Conservation (phyloP, 2,113 vertebrate genomes). For the Dicrurus megarhynchus region DNA sequence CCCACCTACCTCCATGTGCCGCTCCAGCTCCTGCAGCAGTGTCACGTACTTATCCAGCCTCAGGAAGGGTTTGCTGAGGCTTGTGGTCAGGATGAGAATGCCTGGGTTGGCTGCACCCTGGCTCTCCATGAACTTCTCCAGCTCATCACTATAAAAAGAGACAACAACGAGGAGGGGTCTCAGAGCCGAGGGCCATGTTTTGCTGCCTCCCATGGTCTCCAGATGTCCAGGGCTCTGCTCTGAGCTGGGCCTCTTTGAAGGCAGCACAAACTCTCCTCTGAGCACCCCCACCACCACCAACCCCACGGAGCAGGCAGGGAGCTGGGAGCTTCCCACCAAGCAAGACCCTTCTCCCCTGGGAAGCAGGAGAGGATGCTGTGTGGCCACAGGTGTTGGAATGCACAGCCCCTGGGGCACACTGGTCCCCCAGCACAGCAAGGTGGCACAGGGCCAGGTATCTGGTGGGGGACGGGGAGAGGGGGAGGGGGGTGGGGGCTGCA, state of each 20-base stretch:
- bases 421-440: neutral
- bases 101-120: constrained; percentile 88
- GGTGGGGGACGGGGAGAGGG: neutral
- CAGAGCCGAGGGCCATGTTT: neutral
- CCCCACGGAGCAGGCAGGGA: neutral
- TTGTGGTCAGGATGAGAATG: constrained; percentile 90
- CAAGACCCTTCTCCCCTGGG: neutral
- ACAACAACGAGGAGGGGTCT: neutral
- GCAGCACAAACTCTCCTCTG: neutral
- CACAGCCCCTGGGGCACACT: neutral
- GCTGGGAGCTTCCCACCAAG: neutral
- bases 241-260: neutral
- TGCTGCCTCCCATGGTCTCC: neutral
- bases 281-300: neutral
- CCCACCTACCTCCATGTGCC: constrained; percentile 90
- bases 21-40: constrained; percentile 92
- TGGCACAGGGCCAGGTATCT: neutral
- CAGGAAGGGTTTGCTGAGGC: constrained; percentile 96
- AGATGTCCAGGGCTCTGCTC: neutral
- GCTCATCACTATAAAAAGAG: constrained; percentile 83
- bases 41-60: constrained; percentile 94
- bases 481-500: neutral
- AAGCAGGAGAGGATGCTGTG: neutral
- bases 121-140: constrained; percentile 95
- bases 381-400: neutral